Percentiles rank a stretch among this genome's conserved stretches.
phyloP scores from a whole-genome alignment of 2,113 vertebrate species.

The Scytalopus superciliaris region DNA sequence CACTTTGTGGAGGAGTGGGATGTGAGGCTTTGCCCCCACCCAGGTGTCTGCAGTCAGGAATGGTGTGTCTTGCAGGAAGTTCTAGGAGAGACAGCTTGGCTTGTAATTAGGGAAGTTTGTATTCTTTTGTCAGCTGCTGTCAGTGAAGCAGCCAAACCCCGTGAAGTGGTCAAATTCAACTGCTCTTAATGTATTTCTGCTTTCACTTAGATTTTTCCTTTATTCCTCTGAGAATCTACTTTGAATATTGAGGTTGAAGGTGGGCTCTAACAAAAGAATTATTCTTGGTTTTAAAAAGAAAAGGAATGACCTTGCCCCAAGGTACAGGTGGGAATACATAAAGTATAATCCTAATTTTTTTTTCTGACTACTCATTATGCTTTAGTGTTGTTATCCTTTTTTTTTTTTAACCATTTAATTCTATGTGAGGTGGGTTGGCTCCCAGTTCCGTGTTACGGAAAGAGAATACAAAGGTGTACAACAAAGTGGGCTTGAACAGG shows the following conservation, averaged over 20 bases:
- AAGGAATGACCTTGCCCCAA: background rate
- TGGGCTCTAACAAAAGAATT: background rate
- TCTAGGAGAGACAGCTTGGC: no score
- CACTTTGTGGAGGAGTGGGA: background rate
- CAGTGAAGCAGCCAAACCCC: background rate
- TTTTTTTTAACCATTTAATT: background rate
- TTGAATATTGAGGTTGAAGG: background rate
- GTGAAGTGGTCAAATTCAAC: background rate
- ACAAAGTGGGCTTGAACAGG: background rate
- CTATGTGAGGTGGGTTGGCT: background rate
- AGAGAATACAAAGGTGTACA: background rate
- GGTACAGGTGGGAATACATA: background rate
- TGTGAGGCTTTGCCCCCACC: background rate
- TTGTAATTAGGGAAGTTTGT: background rate
- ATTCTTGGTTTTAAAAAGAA: background rate
- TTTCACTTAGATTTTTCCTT: background rate
- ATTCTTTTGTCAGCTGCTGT: background rate
- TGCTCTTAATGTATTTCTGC: background rate
- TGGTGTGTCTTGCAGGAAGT: background rate
- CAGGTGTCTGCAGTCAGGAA: background rate
- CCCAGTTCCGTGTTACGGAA: background rate
- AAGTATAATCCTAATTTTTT: background rate
- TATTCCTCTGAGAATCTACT: background rate
- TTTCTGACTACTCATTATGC: background rate
- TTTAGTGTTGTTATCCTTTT: background rate